Base-by-base conservation (phyloP, 2,888 invertebrate species). In the Selenia dentaria region DNA sequence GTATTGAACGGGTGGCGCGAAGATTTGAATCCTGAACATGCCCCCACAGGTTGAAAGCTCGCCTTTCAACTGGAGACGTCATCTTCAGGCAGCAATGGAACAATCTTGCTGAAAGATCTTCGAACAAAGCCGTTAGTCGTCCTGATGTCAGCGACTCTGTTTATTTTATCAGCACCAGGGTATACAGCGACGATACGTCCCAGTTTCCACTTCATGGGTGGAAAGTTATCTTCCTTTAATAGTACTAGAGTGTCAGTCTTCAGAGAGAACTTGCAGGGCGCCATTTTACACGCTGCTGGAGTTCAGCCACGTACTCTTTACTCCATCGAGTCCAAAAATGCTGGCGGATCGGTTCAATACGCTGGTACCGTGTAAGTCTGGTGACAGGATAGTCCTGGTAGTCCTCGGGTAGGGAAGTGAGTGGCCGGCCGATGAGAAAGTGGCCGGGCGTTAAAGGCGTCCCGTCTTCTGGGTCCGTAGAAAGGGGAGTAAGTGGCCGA, bases 401-500 rank as follows among this genome's bases (percentile, higher is more conserved):
- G n/a, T n/a, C n/a, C n/a, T n/a, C n/a, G n/a, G n/a, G n/a, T n/a
- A n/a, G n/a, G n/a, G n/a, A 1, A n/a, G 29, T 31, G 6, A 31
- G 14, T 4, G 29, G 16, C 8, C 16, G 12, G 12, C 29, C 29
- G 3, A 31, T 16, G 2, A 31, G 6, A 31, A 31, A 31, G 13
- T 31, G 29, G 3, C 29, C 29, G 6, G 29, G 29, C 13, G 16
- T 16, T 2, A 28, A 8, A 4, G 28, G 24, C 8, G 24, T 24
- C 24, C 2, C 2, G 6, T 24, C 24, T 8, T n/a, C n/a, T 26
- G 26, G 10, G 10, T 26, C 26, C 9, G 9, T 25, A 2, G 59
- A 57, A 4, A 57, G 20, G 0, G 53, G 51, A 1, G 49, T 44
- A 3, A 57, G 46, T 5, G 53, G 57, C 1, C 54, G 44, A 2